Evolutionary conservation across 2,797 vertebrate species (phyloP).

Genomic region (Tiaroga cobitis): DNA sequence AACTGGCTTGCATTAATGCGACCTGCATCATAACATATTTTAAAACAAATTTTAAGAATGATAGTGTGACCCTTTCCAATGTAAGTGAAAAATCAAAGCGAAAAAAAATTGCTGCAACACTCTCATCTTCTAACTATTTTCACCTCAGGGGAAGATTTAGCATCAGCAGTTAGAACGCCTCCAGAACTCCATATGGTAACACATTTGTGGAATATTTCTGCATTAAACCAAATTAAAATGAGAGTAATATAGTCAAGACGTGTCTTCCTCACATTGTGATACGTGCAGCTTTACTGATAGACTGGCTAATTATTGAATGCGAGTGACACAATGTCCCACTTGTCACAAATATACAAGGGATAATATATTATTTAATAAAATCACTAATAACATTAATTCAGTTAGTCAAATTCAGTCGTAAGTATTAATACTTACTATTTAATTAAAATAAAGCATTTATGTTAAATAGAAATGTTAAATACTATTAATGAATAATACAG

Average conservation of each 20-base stretch:
- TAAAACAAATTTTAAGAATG: not conserved
- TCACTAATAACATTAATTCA: not conserved
- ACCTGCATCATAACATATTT: not conserved
- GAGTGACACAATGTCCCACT: no score
- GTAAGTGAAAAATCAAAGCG: not conserved
- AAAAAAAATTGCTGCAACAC: no score
- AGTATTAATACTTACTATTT: not conserved
- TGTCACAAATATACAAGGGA: no score
- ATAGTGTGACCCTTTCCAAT: not conserved
- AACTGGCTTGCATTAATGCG: not conserved
- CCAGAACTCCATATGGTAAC: conserved; percentile 1
- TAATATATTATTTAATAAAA: no score
- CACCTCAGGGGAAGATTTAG: not conserved
- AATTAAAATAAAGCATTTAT: no score
- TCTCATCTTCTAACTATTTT: not conserved
- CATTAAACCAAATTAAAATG: not conserved
- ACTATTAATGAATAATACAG: no score
- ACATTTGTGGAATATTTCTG: not conserved
- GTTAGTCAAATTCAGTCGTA: not conserved
- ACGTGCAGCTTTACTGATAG: not conserved
- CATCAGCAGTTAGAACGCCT: not conserved
- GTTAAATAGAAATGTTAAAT: no score
- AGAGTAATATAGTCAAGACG: not conserved
- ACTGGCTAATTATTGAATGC: not conserved
- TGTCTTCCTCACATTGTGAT: not conserved